Conservation (phyloP, 2,113 vertebrate genomes). For the Cavia aperea region DNA sequence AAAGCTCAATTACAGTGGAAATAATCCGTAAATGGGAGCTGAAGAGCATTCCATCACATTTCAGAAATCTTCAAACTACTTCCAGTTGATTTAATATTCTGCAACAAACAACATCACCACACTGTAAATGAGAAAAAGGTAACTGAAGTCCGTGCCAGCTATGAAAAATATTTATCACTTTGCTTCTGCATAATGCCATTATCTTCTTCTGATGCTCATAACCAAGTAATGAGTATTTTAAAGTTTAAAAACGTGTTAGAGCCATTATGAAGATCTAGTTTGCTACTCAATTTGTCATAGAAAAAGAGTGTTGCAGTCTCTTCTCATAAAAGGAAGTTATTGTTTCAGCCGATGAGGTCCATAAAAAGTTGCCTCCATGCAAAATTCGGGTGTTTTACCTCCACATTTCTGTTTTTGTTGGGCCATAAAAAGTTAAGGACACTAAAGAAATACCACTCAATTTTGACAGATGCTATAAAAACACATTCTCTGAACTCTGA, state of each 20-base stretch:
- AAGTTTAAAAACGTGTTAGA: constrained; percentile 44
- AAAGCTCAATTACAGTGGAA: constrained; percentile 10
- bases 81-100: constrained; percentile 33
- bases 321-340: constrained; percentile 53
- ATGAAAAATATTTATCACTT: constrained; percentile 34
- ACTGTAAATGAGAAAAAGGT: constrained; percentile 7
- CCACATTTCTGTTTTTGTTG: constrained; percentile 44
- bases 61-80: constrained; percentile 23
- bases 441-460: constrained; percentile 41
- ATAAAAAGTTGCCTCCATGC: constrained; percentile 45
- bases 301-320: background rate
- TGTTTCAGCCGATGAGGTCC: constrained; percentile 41
- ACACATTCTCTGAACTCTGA: background rate
- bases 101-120: constrained; percentile 1
- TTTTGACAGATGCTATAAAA: constrained; percentile 44
- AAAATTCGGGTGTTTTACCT: constrained; percentile 42
- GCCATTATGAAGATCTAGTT: constrained; percentile 33
- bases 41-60: background rate
- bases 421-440: constrained; percentile 54
- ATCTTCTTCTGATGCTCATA: constrained; percentile 31
- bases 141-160: background rate
- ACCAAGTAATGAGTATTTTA: constrained; percentile 45
- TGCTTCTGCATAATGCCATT: background rate
- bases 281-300: constrained; percentile 46
- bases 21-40: background rate